A percentile compares a stretch with the other conserved stretches of the same genome.
These are phyloP conservation scores for Rhizomys pruinosus DNA, from an alignment of 2,113 vertebrate species.

Conservation along the genomic window DNA sequence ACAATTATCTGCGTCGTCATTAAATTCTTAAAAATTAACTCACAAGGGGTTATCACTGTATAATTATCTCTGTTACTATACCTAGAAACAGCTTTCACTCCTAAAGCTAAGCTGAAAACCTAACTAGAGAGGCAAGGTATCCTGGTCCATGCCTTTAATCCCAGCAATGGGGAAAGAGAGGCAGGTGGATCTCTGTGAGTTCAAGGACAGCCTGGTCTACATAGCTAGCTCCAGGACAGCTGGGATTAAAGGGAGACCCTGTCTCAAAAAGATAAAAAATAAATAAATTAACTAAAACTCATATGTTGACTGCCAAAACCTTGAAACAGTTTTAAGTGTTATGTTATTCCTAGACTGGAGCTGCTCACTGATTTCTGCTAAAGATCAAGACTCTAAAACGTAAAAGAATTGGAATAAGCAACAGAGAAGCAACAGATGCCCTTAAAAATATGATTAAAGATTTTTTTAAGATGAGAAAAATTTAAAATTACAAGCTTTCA, in stretches of 20 bases:
- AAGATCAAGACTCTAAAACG: background rate
- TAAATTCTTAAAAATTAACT: background rate
- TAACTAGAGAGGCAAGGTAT: too few species aligned
- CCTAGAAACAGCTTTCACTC: fast-evolving
- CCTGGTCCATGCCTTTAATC: too few species aligned
- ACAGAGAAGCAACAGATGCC: background rate
- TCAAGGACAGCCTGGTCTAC: too few species aligned
- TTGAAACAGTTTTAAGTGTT: background rate
- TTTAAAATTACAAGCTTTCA: background rate
- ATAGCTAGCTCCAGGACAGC: too few species aligned
- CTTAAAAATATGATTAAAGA: background rate
- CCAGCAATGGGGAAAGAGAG: too few species aligned
- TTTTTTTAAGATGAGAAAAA: background rate
- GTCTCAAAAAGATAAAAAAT: too few species aligned
- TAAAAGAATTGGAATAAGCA: background rate
- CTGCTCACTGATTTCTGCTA: background rate
- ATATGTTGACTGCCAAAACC: background rate
- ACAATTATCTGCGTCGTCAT: background rate
- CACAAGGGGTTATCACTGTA: background rate
- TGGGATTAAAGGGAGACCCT: too few species aligned
- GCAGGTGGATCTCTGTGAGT: too few species aligned
- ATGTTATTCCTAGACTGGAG: background rate
- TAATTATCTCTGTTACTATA: background rate
- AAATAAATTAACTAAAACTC: background rate
- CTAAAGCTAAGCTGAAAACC: too few species aligned